Evolutionary conservation across 2,113 vertebrate genomes (phyloP), one percentile per base, ranked within the genome.

Genomic region (Syngnathoides biaculeatus): DNA sequence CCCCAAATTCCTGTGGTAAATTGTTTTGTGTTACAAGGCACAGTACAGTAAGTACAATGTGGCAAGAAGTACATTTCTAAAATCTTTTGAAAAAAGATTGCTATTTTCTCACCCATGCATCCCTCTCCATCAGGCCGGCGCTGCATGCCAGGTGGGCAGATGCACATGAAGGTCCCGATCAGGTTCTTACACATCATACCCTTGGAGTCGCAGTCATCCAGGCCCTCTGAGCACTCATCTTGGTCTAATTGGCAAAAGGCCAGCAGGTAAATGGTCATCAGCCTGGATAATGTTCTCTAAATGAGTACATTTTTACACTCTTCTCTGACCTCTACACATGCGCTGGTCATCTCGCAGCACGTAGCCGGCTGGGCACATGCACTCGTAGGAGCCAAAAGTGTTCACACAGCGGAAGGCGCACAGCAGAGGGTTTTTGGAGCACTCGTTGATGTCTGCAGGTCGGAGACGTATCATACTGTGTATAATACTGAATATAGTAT

Each of bases 321-420:
- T 19, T 35, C 6, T 75, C 89, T 84, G 81, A 98, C 97, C 97
- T 95, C 93, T 90, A 84, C 97, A 98, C 95, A 94, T 97, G 71
- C 95, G 92, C 20, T 93, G 89, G 74, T 98, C 97, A 0, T 97
- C 95, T 12, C 95, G 78, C 78, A 98, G 92, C 56, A 93, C 88
- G 0, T 98, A 98, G 11, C 96, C 96, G 0, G 92, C 84, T 0
- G 97, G 96, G 87, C 97, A 98, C 84, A 94, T 94, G 65, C 95
- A 98, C 79, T 94, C 89, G 3, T 98, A 98, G 77, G 95, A 94
- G 55, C 96, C 97, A 2, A 95, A 93, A 0, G 94, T 95, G 91
- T 98, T 98, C 79, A 92, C 92, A 75, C 97, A 98, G 45, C 96
- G 95, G 93, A 98, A 98, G 56, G 96, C 97, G 0, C 96, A 98